Base-by-base conservation (phyloP, 2,797 vertebrate species). In the Peromyscus eremicus region DNA sequence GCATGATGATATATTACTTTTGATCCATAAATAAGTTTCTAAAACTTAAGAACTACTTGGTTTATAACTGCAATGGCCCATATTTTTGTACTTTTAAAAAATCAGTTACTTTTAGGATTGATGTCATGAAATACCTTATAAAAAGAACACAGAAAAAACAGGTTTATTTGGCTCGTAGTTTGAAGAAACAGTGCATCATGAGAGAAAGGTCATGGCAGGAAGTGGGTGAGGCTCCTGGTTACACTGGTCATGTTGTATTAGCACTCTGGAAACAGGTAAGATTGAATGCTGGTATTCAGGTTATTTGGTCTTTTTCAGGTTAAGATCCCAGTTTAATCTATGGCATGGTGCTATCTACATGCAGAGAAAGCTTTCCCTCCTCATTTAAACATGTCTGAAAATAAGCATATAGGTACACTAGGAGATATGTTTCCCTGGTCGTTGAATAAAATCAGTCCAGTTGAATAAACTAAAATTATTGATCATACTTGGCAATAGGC, bases 181-280 rank as follows among this genome's bases (percentile, higher is more conserved):
- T 68, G 29, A 68, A 37, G 17, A 55, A 68, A 52, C 2, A 52
- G 32, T 16, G 12, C 43, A 52, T n/a, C 46, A 37, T 23, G 29
- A 32, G 4, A 64, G 9, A 43, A 62, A 66, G 19, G 10, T 68
- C 0, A 0, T 21, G 16, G 17, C 0, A 62, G 55, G 6, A 29
- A 40, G 16, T 32, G 9, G 2, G 4, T 27, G 13, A 70, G 21
- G 4, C 21, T 52, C 5, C 21, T 46, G 19, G 29, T 43, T 85
- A 66, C 6, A 49, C 4, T 37, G 4, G 12, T 27, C 46, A 37
- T 4, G 16, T 73, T 57, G 70, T 3, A 57, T 73, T 40, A 87
- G 68, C 68, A 57, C n/a, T 40, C 23, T 7, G 14, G 16, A 71
- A 55, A n/a, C 34, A 57, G 68, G 29, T 10, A 8, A 40, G 32